Evolutionary conservation across 2,797 vertebrate genomes (phyloP).

Genomic region (Spinibarbus caldwelli): DNA sequence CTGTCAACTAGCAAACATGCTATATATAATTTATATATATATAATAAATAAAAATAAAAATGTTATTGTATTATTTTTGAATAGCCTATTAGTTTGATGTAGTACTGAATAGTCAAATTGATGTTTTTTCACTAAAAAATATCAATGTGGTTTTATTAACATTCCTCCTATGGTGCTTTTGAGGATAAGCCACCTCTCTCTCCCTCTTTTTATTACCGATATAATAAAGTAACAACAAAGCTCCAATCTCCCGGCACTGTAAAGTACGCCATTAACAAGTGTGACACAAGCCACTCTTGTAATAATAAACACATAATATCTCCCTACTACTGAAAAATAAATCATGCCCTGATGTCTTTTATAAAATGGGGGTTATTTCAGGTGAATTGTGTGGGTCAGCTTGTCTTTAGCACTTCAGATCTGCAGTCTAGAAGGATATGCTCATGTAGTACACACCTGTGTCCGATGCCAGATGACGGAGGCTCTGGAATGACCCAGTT

Average conservation of each 20-base stretch:
- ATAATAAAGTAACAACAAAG: background rate
- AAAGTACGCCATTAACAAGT: background rate
- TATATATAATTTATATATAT: background rate
- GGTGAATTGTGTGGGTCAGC: background rate
- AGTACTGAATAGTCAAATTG: background rate
- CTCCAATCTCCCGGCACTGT: background rate
- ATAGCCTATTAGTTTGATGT: background rate
- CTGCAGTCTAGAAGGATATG: background rate
- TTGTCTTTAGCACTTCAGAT: conserved; percentile 8
- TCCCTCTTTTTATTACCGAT: background rate
- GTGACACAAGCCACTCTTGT: background rate
- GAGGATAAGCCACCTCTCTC: background rate
- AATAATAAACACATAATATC: background rate
- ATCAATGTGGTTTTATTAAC: background rate
- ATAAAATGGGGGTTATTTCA: background rate
- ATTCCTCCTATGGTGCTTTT: background rate
- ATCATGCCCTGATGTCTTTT: background rate
- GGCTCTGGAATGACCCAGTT: conserved; percentile 86
- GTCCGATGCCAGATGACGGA: conserved; percentile 91
- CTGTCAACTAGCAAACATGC: background rate
- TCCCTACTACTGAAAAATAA: background rate
- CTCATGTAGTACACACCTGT: conserved; percentile 73
- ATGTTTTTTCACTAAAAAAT: background rate
- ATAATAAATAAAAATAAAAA: background rate
- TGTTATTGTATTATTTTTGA: background rate